phyloP scores from a whole-genome alignment of 2,113 vertebrate species.

The Engystomops pustulosus region DNA sequence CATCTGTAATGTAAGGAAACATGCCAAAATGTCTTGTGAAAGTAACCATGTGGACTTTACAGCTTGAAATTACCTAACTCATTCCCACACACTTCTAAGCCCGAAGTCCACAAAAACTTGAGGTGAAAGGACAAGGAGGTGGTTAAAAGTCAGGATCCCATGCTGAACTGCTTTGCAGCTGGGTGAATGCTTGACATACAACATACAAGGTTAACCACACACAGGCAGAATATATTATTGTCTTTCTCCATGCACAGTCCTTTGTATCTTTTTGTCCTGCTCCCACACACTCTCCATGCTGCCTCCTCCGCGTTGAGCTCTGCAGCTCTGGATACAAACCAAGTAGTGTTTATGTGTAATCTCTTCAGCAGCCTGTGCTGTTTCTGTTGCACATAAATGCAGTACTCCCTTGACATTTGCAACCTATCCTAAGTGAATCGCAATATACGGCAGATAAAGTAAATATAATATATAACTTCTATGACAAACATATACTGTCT shows the following conservation, averaged over 20 bases:
- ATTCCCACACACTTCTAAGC: not conserved
- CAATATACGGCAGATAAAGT: conserved; percentile 6
- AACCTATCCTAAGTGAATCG: conserved; percentile 18
- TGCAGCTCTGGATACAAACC: not conserved
- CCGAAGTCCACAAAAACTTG: not conserved
- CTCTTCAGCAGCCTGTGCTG: conserved; percentile 50
- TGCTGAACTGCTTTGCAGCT: not conserved
- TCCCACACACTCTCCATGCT: not conserved
- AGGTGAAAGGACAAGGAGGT: not conserved
- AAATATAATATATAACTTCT: not conserved
- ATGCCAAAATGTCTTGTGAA: not conserved
- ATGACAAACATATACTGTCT: not conserved
- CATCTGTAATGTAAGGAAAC: not conserved
- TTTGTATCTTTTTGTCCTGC: conserved; percentile 45
- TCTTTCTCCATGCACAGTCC: conserved; percentile 27
- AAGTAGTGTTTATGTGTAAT: conserved; percentile 33
- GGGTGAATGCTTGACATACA: conserved; percentile 2
- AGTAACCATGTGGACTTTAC: not conserved
- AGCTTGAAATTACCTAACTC: not conserved
- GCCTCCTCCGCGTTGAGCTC: not conserved
- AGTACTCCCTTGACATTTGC: conserved; percentile 57
- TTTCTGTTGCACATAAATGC: conserved; percentile 64
- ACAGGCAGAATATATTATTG: conserved; percentile 25
- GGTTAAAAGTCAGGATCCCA: not conserved
- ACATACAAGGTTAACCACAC: conserved; percentile 33